Base-by-base conservation (phyloP, 2,888 invertebrate genomes). In the Caenorhabditis virilis region DNA sequence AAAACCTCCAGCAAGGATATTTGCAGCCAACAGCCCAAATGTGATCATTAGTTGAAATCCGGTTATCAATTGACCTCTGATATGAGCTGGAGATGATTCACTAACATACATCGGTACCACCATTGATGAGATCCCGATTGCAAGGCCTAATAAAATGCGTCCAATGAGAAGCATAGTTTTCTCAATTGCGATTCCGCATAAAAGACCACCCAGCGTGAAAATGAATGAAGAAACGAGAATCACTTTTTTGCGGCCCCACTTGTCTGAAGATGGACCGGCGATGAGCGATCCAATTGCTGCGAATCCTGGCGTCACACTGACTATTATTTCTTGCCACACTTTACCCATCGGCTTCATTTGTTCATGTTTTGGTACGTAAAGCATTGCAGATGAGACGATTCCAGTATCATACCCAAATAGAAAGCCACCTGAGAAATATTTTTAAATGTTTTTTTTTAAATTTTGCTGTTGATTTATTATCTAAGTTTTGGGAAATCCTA, bases 31-130 rank as follows among this genome's bases (percentile, higher is more conserved):
- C 78, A 87, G 86, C 16, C 88, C 88, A 16, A 85, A 85, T 5
- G 87, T 87, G 65, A 88, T 85, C 78, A 87, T 86, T 25, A 86
- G 68, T 48, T 84, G 85, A 76, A 87, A 87, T 25, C 85, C 69
- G 0, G 87, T 86, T 35, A 87, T 85, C 42, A 87, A 79, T 13
- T 83, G 76, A 26, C 88, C 88, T 25, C 88, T 81, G 18, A 85
- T 75, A 46, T 84, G 80, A 7, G 84, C 63, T 6, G 87, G 86
- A 2, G 87, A 84, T 55, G 85, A 83, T 78, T 88, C 88, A 23
- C 87, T 86, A 39, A 88, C 86, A 77, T 87, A 88, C 69, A 88
- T 84, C 2, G 88, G 87, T 2, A 87, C 85, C 36, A 85, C 85
- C 85, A 86, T 87, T 6, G 77, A 74, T 15, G 77, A 69, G 30